These are phyloP conservation scores for Callyntrura sp. DNA, from an alignment of 2,888 invertebrate species.

Conservation along the genomic window DNA sequence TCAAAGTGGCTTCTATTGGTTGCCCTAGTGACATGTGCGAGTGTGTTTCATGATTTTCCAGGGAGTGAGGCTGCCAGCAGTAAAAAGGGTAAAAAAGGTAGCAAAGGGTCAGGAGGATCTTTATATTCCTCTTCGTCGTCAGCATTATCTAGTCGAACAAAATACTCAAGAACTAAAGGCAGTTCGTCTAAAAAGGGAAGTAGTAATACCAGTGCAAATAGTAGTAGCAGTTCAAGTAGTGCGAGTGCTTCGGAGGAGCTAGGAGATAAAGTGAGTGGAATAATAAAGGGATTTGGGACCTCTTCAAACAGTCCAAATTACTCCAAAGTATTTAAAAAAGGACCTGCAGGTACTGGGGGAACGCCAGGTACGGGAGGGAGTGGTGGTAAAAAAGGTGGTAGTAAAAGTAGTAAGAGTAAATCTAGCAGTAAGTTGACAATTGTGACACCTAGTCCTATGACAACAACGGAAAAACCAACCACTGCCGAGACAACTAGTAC, in stretches of 20 bases:
- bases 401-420: conserved; percentile 38
- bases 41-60: conserved; percentile 72
- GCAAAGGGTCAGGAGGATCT: conserved; percentile 33
- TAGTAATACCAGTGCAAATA: conserved; percentile 40
- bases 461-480: conserved; percentile 45
- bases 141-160: conserved; percentile 68
- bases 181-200: conserved; percentile 30
- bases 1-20: conserved; percentile 72
- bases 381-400: conserved; percentile 14
- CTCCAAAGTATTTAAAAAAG: conserved; percentile 74
- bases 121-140: conserved; percentile 4
- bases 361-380: conserved; percentile 5
- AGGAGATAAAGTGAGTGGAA: conserved; percentile 71
- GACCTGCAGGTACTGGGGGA: conserved; percentile 22
- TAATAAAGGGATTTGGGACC: conserved; percentile 47
- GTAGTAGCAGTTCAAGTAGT: conserved; percentile 59
- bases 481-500: conserved; percentile 17
- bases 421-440: conserved; percentile 58
- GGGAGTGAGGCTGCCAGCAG: conserved; percentile 56
- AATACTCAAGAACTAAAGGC: conserved; percentile 73
- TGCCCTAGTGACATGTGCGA: conserved; percentile 65
- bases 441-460: conserved; percentile 62
- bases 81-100: conserved; percentile 72
- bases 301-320: conserved; percentile 42
- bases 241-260: conserved; percentile 70